These are phyloP conservation scores for Pitangus sulphuratus DNA, from an alignment of 2,797 vertebrate genomes.

Conservation along the genomic window DNA sequence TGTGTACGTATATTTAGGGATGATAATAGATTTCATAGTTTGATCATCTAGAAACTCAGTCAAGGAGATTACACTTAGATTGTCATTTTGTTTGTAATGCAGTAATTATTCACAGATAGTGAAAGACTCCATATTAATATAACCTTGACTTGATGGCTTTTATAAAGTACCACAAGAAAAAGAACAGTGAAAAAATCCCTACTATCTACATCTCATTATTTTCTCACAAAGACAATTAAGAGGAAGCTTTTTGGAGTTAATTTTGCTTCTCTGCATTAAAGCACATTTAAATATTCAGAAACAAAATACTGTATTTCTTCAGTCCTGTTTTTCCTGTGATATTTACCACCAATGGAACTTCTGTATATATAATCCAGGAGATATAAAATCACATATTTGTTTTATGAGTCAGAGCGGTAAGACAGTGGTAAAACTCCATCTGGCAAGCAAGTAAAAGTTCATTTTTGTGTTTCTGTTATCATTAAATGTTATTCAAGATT, in stretches of 20 bases:
- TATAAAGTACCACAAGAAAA: not conserved
- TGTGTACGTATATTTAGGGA: not conserved
- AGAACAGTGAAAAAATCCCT: rapidly evolving
- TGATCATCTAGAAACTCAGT: not conserved
- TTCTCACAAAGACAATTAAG: not conserved
- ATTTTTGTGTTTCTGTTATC: constrained; percentile 49
- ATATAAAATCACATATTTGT: not conserved
- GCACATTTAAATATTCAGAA: not conserved
- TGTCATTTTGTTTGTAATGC: not conserved
- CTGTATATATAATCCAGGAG: not conserved
- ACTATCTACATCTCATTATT: not conserved
- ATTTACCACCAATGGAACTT: not conserved
- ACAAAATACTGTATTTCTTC: not conserved
- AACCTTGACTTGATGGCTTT: not conserved
- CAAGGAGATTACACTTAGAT: not conserved
- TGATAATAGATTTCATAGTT: not conserved
- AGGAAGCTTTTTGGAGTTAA: not conserved
- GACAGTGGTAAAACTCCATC: constrained; percentile 53
- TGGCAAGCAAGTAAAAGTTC: constrained; percentile 16
- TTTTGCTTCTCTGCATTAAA: not conserved
- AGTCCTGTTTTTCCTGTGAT: not conserved
- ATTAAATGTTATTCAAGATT: constrained; percentile 48
- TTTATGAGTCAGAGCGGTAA: constrained; percentile 27
- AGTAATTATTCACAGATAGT: not conserved
- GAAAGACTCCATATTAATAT: not conserved